phyloP scores from a whole-genome alignment of 2,888 invertebrate genomes.

The Oligia fasciuncula region DNA sequence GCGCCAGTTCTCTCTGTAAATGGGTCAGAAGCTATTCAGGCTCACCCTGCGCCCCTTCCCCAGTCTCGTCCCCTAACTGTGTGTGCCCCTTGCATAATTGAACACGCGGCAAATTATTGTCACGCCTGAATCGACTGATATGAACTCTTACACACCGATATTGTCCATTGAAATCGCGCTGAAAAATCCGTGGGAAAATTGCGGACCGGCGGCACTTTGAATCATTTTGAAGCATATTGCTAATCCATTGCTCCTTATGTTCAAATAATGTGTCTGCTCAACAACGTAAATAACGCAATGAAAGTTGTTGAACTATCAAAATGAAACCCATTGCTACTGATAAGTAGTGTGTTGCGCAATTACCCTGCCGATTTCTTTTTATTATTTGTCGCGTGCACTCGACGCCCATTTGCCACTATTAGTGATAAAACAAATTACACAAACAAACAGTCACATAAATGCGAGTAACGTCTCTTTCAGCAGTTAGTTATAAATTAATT shows the following conservation, averaged over 20 bases:
- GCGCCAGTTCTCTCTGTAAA: slow-evolving; percentile 83
- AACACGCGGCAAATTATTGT: slow-evolving; percentile 88
- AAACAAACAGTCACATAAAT: slow-evolving; percentile 14
- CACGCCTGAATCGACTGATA: slow-evolving; percentile 78
- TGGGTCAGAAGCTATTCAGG: slow-evolving; percentile 88
- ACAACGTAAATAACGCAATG: too few relatives aligned
- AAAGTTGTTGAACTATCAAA: too few relatives aligned
- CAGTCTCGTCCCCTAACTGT: slow-evolving; percentile 76
- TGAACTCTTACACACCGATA: slow-evolving; percentile 71
- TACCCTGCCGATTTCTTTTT: slow-evolving; percentile 3
- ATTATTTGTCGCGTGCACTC: not conserved
- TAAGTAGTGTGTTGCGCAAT: too few relatives aligned
- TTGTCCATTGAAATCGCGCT: slow-evolving; percentile 69
- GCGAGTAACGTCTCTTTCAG: slow-evolving; percentile 24
- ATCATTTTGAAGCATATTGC: too few relatives aligned
- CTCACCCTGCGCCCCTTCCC: slow-evolving; percentile 68
- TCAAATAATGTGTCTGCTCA: too few relatives aligned
- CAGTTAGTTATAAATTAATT: slow-evolving; percentile 42
- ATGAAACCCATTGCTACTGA: too few relatives aligned
- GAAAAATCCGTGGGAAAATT: slow-evolving; percentile 29
- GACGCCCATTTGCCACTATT: slow-evolving; percentile 8
- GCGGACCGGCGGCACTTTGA: not conserved
- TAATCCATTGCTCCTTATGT: too few relatives aligned
- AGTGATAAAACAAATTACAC: slow-evolving; percentile 12
- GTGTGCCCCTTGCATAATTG: slow-evolving; percentile 88